Evolutionary conservation across 2,797 vertebrate species (phyloP).

Genomic region (Thunnus albacares): DNA sequence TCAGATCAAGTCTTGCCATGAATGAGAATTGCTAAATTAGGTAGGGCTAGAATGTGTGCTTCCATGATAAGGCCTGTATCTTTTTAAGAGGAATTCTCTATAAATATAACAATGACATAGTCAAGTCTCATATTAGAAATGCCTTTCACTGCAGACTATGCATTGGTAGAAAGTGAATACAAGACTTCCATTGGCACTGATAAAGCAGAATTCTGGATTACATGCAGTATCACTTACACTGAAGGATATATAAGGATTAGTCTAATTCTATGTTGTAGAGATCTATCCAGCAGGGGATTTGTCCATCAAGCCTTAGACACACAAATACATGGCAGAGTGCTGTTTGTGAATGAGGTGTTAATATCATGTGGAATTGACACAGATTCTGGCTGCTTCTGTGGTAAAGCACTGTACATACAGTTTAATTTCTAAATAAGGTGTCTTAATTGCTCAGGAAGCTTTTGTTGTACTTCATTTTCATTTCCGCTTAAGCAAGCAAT

Average conservation of each 20-base stretch:
- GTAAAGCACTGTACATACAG: constrained; percentile 4
- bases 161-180: constrained; percentile 61
- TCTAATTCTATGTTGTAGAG: constrained; percentile 70
- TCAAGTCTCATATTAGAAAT: constrained; percentile 52
- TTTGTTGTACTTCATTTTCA: constrained; percentile 3
- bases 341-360: constrained; percentile 53
- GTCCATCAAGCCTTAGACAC: constrained; percentile 59
- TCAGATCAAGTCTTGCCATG: constrained; percentile 9
- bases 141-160: constrained; percentile 49
- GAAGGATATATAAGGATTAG: constrained; percentile 72
- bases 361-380: constrained; percentile 23
- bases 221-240: constrained; percentile 67
- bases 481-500: neutral
- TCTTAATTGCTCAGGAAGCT: constrained; percentile 11
- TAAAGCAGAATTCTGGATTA: constrained; percentile 70
- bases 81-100: constrained; percentile 26
- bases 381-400: constrained; percentile 17
- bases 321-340: constrained; percentile 39
- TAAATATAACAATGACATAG: constrained; percentile 35
- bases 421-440: constrained; percentile 28
- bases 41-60: constrained; percentile 19
- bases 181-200: constrained; percentile 57
- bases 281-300: constrained; percentile 72
- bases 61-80: constrained; percentile 34
- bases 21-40: constrained; percentile 25